Evolutionary conservation across 2,888 invertebrate species (phyloP), one percentile per base, ranked within the genome.

Genomic region (Aphrophora alni): DNA sequence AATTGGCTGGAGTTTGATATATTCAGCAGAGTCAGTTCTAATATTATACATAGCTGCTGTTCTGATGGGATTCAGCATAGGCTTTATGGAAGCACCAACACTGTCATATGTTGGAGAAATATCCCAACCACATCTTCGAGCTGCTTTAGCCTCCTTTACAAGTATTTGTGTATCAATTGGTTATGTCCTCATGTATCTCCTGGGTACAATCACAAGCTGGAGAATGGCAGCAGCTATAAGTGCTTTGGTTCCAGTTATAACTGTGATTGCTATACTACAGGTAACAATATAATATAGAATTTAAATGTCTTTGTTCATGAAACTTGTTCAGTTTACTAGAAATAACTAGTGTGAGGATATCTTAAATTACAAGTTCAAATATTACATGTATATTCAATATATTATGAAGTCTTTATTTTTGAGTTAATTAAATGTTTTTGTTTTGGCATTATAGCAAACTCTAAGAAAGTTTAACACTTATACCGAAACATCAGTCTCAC

Each of bases 41-140:
- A 88, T 89, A 0, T 85, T 92, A 79, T 91, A 90, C 86, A 86
- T 89, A 0, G 91, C 89, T 0, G 90, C 90, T 51, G 89, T 90
- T 0, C 84, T 91, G 28, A 87, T 91, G 77, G 92, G 92, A 0
- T 88, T 92, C 17, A 91, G 91, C 77, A 83, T 82, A 74, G 78
- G 92, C 0, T 88, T 92, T 21, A 91, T 92, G 91, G 91, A 92
- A 85, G 91, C 91, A 0, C 91, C 92, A 0, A 90, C 90, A 0
- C 87, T 92, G 14, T 91, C 91, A 0, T 92, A 92, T 82, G 89
- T 92, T 26, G 92, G 92, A 1, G 92, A 92, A 88, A 88, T 91
- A 28, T 90, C 91, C 84, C 90, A 91, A 82, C 89, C 91, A 0
- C 87, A 89, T 8, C 85, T 91, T 12, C 89, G 92, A 0, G 91